A percentile compares a stretch with the other conserved stretches of the same genome.
Conservation (phyloP, 2,113 vertebrate species). For the Puntigrus tetrazona region DNA sequence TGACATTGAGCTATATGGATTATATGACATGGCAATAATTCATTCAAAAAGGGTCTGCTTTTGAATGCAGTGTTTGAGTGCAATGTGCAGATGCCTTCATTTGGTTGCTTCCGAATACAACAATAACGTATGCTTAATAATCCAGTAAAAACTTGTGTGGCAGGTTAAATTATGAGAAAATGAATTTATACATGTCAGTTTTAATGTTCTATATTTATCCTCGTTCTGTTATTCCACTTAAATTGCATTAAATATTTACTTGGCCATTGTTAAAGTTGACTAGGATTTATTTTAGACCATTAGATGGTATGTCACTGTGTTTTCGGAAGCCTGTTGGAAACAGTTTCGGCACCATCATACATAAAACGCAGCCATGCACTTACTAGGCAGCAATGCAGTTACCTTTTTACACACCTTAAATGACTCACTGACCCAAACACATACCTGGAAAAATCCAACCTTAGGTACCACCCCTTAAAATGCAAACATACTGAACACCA, state of each 20-base stretch:
- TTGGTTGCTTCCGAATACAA: background rate
- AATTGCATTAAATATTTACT: background rate
- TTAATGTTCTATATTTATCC: background rate
- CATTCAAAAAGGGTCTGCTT: background rate
- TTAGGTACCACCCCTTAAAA: slow-evolving; percentile 16
- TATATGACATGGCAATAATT: background rate
- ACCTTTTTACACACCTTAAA: background rate
- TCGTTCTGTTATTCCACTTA: background rate
- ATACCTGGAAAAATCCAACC: background rate
- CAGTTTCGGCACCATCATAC: background rate
- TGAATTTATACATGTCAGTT: background rate
- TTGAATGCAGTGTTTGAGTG: too few relatives aligned
- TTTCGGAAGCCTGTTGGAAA: background rate
- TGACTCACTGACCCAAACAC: slow-evolving; percentile 38
- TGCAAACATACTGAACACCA: background rate
- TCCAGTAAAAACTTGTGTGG: background rate
- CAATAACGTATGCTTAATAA: background rate
- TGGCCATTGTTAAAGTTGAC: background rate
- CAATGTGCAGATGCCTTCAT: background rate
- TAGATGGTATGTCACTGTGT: background rate
- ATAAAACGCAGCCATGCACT: background rate
- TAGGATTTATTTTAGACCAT: background rate
- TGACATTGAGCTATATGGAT: background rate
- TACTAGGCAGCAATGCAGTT: background rate
- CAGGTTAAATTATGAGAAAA: background rate